These are phyloP conservation scores for Opisthograptis luteolata DNA, from an alignment of 2,888 invertebrate genomes.

Conservation along the genomic window DNA sequence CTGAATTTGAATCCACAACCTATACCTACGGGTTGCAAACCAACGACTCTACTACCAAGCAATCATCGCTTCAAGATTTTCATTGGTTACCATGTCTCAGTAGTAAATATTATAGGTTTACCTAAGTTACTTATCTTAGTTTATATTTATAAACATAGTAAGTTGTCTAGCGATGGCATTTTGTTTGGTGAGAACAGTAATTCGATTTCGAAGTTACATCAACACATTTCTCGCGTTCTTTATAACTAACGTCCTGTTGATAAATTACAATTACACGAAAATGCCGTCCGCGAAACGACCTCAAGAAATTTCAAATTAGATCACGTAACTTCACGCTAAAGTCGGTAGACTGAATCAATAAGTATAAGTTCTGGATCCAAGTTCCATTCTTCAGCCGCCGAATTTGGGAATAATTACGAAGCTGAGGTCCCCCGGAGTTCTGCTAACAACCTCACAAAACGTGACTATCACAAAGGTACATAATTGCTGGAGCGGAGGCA, in stretches of 20 bases:
- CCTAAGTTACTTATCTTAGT: no score
- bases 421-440: constrained; percentile 25
- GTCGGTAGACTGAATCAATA: constrained; percentile 43
- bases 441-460: constrained; percentile 37
- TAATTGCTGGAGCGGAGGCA: constrained; percentile 34
- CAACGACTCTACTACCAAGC: no score
- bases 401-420: constrained; percentile 42
- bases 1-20: no score
- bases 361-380: constrained; percentile 36
- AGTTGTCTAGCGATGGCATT: no score
- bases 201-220: constrained; percentile 1
- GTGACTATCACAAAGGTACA: constrained; percentile 40
- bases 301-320: constrained; percentile 41
- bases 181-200: no score
- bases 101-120: no score
- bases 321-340: constrained; percentile 42
- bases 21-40: no score
- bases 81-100: no score
- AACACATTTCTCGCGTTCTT: constrained; percentile 18
- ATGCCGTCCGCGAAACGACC: constrained; percentile 34
- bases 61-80: no score
- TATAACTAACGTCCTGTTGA: constrained; percentile 13
- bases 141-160: no score
- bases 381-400: constrained; percentile 38
- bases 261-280: constrained; percentile 33